These are phyloP conservation scores for Boulengeromyrus knoepffleri DNA, from an alignment of 2,113 vertebrate genomes.

Conservation along the genomic window DNA sequence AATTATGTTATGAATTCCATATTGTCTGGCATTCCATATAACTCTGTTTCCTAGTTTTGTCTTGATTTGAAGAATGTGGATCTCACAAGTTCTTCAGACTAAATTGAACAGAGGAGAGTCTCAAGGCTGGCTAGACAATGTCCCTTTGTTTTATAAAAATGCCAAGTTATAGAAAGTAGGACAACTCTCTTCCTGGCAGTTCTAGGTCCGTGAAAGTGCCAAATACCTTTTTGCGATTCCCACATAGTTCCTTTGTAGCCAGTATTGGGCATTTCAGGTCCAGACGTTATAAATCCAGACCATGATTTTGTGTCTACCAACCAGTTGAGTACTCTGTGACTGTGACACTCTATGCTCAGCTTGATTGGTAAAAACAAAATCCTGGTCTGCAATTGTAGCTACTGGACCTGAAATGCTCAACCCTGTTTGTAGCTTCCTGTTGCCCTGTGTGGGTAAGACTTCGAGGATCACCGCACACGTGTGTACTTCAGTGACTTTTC, in stretches of 20 bases:
- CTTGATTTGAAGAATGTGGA: background rate
- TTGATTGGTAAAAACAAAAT: no score
- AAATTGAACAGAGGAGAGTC: background rate
- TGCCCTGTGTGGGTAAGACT: background rate
- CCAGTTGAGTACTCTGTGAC: no score
- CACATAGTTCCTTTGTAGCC: background rate
- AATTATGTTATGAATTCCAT: background rate
- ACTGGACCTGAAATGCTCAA: no score
- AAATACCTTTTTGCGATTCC: slow-evolving; percentile 15
- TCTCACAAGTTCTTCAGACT: background rate
- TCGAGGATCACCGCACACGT: background rate
- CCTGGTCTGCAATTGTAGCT: no score
- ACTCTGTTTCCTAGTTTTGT: background rate
- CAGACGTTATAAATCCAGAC: no score
- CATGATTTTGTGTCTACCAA: no score
- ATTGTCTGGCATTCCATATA: background rate
- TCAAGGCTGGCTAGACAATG: background rate
- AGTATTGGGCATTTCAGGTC: no score
- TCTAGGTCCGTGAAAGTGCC: slow-evolving; percentile 14
- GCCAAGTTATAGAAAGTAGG: slow-evolving; percentile 11
- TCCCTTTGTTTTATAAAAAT: slow-evolving; percentile 19
- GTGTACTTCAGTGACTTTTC: background rate
- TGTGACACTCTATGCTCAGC: no score
- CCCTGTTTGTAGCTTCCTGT: background rate
- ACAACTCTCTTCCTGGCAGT: slow-evolving; percentile 9